Base-by-base conservation (phyloP, 2,797 vertebrate species). In the Bryconaethiops microstoma region DNA sequence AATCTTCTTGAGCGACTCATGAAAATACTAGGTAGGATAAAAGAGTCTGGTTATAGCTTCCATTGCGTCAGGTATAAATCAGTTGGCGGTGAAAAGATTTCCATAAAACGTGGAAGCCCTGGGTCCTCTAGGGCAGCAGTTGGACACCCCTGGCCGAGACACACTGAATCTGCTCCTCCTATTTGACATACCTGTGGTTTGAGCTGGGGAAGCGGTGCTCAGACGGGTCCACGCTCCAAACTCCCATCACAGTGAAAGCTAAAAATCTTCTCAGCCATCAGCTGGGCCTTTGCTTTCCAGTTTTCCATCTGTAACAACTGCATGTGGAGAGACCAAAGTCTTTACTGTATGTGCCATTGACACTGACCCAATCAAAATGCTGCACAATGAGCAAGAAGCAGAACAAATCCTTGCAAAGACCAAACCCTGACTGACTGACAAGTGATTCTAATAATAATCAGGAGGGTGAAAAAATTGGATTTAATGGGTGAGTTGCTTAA, bases 151-250 rank as follows among this genome's bases (percentile, higher is more conserved):
- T 70, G 80, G 86, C 90, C 85, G 89, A 93, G 92, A 93, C 89
- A 10, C 87, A 89, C 87, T 87, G 89, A 92, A 91, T 92, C 92
- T 89, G 87, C 88, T 88, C 89, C 90, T 93, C 88, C 88, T 93
- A 91, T 88, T 93, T 92, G 91, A 91, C 90, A 93, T 93, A 92
- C 91, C 93, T 94, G 93, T 93, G 94, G 92, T 90, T 90, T 90
- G 90, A 89, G 89, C 89, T 89, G 86, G 89, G 90, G 92, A 93
- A 91, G 82, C 79, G 87, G 89, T 92, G 90, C 90, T 82, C 85
- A 88, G 80, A 85, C 79, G 42, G 52, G 62, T 45, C 74, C 71
- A 62, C 78, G 48, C 73, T 80, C 83, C 80, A 87, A 86, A 85
- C 79, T 80, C 79, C 79, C 79, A 85, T 85, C 86, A 80, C 19